Base-by-base conservation (phyloP, 2,113 vertebrate species). In the Protobothrops flavoviridis region DNA sequence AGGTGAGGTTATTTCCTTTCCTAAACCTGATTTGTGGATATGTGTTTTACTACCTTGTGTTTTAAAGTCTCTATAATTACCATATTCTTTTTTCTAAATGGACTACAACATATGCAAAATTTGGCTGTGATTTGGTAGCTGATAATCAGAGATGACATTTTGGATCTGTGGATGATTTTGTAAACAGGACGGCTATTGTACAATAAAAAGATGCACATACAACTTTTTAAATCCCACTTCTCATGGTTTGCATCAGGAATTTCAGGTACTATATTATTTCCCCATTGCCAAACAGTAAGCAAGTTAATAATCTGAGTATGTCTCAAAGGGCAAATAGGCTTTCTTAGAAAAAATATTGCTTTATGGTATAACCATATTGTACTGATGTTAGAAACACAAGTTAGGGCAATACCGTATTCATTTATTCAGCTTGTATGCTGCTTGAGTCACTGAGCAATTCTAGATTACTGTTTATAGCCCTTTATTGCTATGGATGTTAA, bases 271-370 rank as follows among this genome's bases (percentile, higher is more conserved):
- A 88, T 93, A 92, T 94, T 92, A 95, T 92, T 24, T 92, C 93
- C 90, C 93, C 23, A 0, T 91, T 93, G 2, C 93, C 12, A 94
- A n/a, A 95, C 94, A 85, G 86, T 61, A 95, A 94, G 85, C 92
- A 93, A 95, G 94, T 87, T 92, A 3, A 11, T 87, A 95, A 95
- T 90, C 88, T 24, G 94, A 90, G 55, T 91, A 1, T 88, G 91
- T 86, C 90, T 94, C 92, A 45, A 23, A 85, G 88, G 93, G 94
- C 90, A 88, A 23, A 93, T 95, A 96, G 95, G 94, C 8, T 92
- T 91, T 89, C 94, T 95, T 94, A 95, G 74, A 92, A 93, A 92
- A 90, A 33, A 93, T 96, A 93, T 95, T 93, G 95, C 95, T 96
- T 96, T 87, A 87, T 0, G 93, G 94, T 94, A 95, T 95, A 85